Conservation (phyloP, 2,113 vertebrate species). For the Anhinga rufa region DNA sequence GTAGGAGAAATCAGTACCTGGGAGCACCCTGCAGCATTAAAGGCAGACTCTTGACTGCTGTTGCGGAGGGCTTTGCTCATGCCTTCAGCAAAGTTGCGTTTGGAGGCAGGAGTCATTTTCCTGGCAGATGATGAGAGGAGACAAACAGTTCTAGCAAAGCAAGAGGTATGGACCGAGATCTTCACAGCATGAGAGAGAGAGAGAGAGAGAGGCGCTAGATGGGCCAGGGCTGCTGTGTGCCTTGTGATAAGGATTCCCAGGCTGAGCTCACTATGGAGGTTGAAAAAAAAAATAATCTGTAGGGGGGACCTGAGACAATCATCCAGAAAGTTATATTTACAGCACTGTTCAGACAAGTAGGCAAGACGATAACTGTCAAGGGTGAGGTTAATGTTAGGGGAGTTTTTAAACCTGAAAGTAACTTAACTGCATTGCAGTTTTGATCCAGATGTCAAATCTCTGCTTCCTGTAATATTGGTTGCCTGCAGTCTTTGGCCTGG, state of each 20-base stretch:
- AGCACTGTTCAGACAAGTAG: background rate
- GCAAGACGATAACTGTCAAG: background rate
- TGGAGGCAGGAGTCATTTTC: background rate
- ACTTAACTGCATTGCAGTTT: background rate
- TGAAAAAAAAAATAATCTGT: background rate
- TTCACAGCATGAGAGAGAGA: background rate
- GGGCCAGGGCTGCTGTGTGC: background rate
- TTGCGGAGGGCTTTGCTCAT: background rate
- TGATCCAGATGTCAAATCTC: conserved; percentile 52
- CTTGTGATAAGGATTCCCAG: background rate
- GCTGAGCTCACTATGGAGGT: background rate
- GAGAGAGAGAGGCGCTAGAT: background rate
- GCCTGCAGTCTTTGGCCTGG: conserved; percentile 12
- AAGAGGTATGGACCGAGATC: background rate
- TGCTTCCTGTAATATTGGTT: conserved; percentile 27
- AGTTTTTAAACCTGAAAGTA: background rate
- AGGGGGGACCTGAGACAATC: background rate
- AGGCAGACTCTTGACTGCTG: background rate
- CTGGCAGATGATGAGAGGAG: background rate
- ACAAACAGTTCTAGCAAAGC: background rate
- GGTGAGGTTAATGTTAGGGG: background rate
- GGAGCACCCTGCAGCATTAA: background rate
- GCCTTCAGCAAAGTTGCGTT: background rate
- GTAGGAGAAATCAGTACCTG: background rate
- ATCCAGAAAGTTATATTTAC: background rate